phyloP scores from a whole-genome alignment of 2,888 invertebrate species.

The Campoplex capitator region DNA sequence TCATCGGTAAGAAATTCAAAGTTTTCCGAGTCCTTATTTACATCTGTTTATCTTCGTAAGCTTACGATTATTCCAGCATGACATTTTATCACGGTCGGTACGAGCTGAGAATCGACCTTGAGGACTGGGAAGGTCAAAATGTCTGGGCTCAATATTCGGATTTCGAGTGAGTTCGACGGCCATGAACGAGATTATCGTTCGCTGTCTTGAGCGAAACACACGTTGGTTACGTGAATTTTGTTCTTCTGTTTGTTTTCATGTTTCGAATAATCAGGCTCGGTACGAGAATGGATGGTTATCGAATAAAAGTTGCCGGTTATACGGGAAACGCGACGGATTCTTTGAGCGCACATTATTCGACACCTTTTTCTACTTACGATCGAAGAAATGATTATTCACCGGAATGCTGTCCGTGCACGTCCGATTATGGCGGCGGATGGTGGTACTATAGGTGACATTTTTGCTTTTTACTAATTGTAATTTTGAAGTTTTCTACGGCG shows the following conservation, averaged over 20 bases:
- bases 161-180: slow-evolving; percentile 73
- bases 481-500: neutral
- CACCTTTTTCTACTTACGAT: slow-evolving; percentile 85
- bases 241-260: neutral
- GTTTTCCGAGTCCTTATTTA: neutral
- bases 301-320: slow-evolving; percentile 85
- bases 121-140: slow-evolving; percentile 23
- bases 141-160: slow-evolving; percentile 65
- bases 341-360: slow-evolving; percentile 86
- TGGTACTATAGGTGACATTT: slow-evolving; percentile 86
- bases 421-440: slow-evolving; percentile 87
- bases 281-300: slow-evolving; percentile 81
- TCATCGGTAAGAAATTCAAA: slow-evolving; percentile 76
- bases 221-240: no score
- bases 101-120: slow-evolving; percentile 56
- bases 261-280: slow-evolving; percentile 9
- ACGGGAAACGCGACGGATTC: slow-evolving; percentile 86
- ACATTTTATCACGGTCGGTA: slow-evolving; percentile 44
- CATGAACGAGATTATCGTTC: no score
- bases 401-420: slow-evolving; percentile 84
- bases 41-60: neutral
- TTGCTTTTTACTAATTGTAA: neutral
- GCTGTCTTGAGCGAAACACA: no score
- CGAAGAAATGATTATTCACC: slow-evolving; percentile 85
- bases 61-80: slow-evolving; percentile 13